Percentiles rank a stretch among this genome's conserved stretches.
phyloP scores from a whole-genome alignment of 1,140 invertebrate species.

The Trichomalopsis sarcophagae region DNA sequence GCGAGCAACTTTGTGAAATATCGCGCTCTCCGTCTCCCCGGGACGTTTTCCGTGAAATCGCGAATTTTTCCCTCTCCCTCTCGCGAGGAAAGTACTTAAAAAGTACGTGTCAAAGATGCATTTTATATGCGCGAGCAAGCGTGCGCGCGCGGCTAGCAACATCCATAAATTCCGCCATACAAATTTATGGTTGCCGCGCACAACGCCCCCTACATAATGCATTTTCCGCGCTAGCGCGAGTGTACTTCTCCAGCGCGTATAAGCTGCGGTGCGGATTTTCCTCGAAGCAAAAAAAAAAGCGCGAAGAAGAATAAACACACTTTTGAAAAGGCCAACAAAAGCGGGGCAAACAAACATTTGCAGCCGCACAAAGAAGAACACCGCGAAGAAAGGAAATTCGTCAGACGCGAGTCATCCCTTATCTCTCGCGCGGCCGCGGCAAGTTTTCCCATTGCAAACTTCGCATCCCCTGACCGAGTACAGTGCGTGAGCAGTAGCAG shows the following conservation, averaged over 20 bases:
- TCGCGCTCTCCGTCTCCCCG: neutral
- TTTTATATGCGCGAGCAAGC: slow-evolving; percentile 9
- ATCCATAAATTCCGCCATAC: slow-evolving; percentile 12
- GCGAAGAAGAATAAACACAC: too few species aligned
- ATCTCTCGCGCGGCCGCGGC: neutral
- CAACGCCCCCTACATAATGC: neutral
- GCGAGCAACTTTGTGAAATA: slow-evolving; percentile 15
- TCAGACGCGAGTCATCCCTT: slow-evolving; percentile 16
- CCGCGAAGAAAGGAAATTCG: slow-evolving; percentile 1
- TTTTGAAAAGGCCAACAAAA: too few species aligned
- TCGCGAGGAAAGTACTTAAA: slow-evolving; percentile 10
- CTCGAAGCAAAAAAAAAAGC: too few species aligned
- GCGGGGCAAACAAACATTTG: too few species aligned
- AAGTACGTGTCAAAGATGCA: slow-evolving; percentile 33
- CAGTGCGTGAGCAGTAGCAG: neutral
- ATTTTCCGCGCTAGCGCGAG: neutral
- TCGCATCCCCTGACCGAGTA: neutral
- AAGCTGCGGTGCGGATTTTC: too few species aligned
- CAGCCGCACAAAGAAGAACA: neutral
- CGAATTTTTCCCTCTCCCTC: neutral
- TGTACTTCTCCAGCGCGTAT: neutral
- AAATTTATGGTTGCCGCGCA: slow-evolving; percentile 29
- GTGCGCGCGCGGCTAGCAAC: neutral
- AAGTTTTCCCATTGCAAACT: slow-evolving; percentile 24
- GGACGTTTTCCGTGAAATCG: slow-evolving; percentile 16